Evolutionary conservation across 2,113 vertebrate species (phyloP).

Genomic region (Zingel zingel): DNA sequence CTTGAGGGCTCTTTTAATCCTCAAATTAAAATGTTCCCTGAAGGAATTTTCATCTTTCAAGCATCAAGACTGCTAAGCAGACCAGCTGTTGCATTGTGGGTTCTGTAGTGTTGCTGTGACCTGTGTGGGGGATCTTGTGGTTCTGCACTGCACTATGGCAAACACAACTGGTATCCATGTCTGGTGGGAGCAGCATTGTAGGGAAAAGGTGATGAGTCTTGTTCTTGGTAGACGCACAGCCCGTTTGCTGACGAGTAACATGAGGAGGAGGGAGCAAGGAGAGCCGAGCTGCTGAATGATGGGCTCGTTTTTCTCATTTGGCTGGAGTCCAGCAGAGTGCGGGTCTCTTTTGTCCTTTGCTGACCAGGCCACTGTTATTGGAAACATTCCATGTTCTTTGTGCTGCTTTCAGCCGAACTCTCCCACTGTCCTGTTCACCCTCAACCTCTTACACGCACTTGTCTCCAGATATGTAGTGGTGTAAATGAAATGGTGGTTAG

Average conservation of each 20-base stretch:
- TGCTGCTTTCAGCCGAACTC: slow-evolving; percentile 25
- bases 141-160: not conserved
- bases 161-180: not conserved
- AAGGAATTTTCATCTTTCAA: not conserved
- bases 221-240: not conserved
- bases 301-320: slow-evolving; percentile 47
- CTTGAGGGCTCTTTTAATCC: not conserved
- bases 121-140: not conserved
- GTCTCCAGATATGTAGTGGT: not conserved
- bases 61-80: not conserved
- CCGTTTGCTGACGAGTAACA: slow-evolving; percentile 38
- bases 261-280: slow-evolving; percentile 10
- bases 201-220: slow-evolving; percentile 21
- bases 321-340: slow-evolving; percentile 34
- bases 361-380: slow-evolving; percentile 33
- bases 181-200: not conserved
- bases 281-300: slow-evolving; percentile 47
- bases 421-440: not conserved
- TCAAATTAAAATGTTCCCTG: not conserved
- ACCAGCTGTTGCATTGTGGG: slow-evolving; percentile 14
- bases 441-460: not conserved
- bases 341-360: slow-evolving; percentile 41
- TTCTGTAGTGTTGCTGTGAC: not conserved
- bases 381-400: slow-evolving; percentile 50
- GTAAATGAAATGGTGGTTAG: not conserved